Base-by-base conservation (phyloP, 64 coral and sea anemone genomes). In the Montipora efflorescens region DNA sequence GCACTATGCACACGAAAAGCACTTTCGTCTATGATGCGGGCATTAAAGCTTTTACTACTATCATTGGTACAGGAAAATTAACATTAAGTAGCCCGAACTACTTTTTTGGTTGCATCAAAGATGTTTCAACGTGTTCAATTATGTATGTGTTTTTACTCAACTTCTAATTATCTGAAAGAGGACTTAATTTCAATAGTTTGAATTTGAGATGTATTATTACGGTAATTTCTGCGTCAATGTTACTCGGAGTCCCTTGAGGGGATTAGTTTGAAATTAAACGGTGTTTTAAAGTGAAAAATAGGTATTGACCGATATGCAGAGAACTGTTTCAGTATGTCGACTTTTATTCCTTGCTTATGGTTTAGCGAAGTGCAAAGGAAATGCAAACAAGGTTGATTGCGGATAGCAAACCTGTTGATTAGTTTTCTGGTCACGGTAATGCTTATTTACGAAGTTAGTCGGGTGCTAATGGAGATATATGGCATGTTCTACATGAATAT, bases 391-490 rank as follows among this genome's bases (percentile, higher is more conserved):
- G 6, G 48, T 66, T 7, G 18, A 57, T 57, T 1, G 36, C 6
- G 45, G 45, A 79, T 20, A 8, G 7, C 47, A 28, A 50, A 70
- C 3, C 19, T 0, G 43, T 70, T 72, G 51, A 86, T 86, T 86
- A 72, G 64, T 49, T 86, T 86, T 51, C 82, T 66, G 11, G 15
- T 28, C 28, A 28, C 64, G 1, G 62, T 86, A 86, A 86, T 86
- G 64, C 47, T 50, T 49, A 78, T 36, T 50, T 78, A 46, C 46
- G 76, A 47, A 1, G 16, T 14, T 50, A 28, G 7, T 6, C 23
- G 22, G 20, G 7, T 74, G 71, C n/a, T 74, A 23, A 16, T 22
- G 25, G 53, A 57, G 10, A 11, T 57, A 8, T 8, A 57, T 57
- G 53, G 53, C 28, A 28, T 28, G 28, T 28, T 28, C 28, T 28